Evolutionary conservation across 92 coral and sea anemone species (phyloP).

Genomic region (Umimayanthus chanpuru): DNA sequence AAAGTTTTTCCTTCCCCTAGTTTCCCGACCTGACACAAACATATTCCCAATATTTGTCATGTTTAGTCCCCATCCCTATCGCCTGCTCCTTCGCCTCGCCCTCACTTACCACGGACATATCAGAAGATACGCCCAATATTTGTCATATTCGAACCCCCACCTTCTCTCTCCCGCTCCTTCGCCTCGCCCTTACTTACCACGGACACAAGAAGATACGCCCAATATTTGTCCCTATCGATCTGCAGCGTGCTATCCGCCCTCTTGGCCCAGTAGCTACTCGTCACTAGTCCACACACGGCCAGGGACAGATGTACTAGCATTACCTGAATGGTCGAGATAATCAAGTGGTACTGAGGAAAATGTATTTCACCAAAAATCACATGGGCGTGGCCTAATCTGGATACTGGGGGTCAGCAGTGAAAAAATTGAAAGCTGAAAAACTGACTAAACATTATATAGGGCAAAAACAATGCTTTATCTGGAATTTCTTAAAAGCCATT

Average conservation of each 20-base stretch:
- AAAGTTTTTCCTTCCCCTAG: no score
- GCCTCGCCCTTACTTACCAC: background rate
- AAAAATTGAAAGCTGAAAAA: no score
- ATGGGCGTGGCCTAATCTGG: no score
- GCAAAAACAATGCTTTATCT: no score
- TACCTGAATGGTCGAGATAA: background rate
- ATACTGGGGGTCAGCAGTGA: no score
- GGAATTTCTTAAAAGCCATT: no score
- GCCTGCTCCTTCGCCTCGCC: no score
- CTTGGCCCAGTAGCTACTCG: slow-evolving; percentile 28
- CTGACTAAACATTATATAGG: no score
- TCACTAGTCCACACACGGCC: slow-evolving; percentile 37
- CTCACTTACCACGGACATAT: slow-evolving; percentile 23
- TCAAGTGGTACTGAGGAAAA: no score
- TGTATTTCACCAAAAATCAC: no score
- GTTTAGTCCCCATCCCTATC: background rate
- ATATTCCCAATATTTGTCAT: no score
- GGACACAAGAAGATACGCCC: slow-evolving; percentile 21
- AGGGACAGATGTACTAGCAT: slow-evolving; percentile 28
- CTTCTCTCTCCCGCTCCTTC: background rate
- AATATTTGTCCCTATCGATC: background rate
- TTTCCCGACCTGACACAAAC: no score
- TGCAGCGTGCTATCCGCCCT: background rate
- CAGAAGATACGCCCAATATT: slow-evolving; percentile 5
- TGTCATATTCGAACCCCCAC: background rate